Percentiles rank a stretch among this genome's conserved stretches.
phyloP scores from a whole-genome alignment of 30 jellyfish, hydroid and myxozoan species.

The Mastigias papua region DNA sequence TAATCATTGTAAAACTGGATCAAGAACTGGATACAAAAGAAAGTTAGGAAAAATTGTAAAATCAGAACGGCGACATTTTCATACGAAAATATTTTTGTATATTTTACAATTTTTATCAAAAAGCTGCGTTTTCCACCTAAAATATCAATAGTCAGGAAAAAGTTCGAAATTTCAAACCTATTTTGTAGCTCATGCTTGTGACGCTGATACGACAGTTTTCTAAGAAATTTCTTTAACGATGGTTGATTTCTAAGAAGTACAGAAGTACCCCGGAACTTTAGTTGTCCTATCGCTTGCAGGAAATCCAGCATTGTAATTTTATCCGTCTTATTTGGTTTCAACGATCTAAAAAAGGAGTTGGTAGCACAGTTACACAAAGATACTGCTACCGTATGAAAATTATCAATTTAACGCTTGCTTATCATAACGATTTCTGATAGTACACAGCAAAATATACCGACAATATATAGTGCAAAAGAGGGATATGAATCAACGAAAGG shows the following conservation, averaged over 20 bases:
- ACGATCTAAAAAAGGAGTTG: constrained; percentile 2
- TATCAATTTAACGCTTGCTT: no score
- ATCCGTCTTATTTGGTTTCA: constrained; percentile 36
- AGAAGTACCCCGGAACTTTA: constrained; percentile 79
- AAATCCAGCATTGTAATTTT: constrained; percentile 42
- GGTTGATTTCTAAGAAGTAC: constrained; percentile 74
- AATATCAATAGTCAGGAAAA: not conserved
- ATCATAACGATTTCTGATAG: no score
- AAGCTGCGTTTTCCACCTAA: no score
- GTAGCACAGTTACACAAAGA: not conserved
- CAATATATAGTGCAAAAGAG: no score
- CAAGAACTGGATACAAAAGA: no score
- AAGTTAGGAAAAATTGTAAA: no score
- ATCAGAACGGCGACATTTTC: no score
- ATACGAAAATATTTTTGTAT: no score
- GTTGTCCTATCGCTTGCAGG: constrained; percentile 75
- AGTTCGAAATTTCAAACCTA: constrained; percentile 16
- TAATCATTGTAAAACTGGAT: no score
- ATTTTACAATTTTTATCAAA: no score
- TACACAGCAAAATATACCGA: no score
- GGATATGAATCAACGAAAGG: no score
- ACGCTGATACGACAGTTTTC: constrained; percentile 10
- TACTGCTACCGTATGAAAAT: not conserved
- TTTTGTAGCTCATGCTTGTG: constrained; percentile 29
- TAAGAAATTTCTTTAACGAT: constrained; percentile 33